Percentiles rank a stretch among this genome's conserved stretches.
phyloP scores from a whole-genome alignment of 2,797 vertebrate species.

The Distichodus sexfasciatus region DNA sequence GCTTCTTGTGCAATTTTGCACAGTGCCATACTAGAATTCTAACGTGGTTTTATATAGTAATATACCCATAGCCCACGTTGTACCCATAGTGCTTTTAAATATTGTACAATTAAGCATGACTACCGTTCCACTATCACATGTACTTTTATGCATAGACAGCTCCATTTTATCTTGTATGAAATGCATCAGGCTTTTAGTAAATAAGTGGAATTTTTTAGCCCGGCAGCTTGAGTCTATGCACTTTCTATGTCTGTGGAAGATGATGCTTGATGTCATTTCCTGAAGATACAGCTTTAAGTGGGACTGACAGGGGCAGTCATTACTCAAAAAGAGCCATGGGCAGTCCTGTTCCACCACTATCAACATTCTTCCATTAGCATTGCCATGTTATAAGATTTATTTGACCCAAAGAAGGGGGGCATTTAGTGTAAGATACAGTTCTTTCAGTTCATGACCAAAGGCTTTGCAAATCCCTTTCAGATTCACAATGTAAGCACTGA shows the following conservation, averaged over 20 bases:
- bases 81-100: not conserved
- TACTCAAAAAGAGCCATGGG: not conserved
- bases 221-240: not conserved
- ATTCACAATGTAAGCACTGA: too few species aligned
- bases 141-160: too few species aligned
- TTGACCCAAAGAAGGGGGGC: not conserved
- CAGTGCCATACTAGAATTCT: too few species aligned
- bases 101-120: not conserved
- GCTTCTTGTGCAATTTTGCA: too few species aligned
- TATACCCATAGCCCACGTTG: not conserved
- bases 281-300: constrained; percentile 14
- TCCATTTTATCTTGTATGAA: not conserved
- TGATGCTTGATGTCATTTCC: not conserved
- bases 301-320: constrained; percentile 4
- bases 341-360: not conserved
- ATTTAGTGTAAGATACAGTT: not conserved
- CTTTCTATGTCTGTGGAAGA: not conserved
- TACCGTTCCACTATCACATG: not conserved
- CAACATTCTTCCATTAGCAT: not conserved
- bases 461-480: too few species aligned
- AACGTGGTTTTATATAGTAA: too few species aligned
- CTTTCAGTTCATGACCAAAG: not conserved
- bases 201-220: constrained; percentile 1
- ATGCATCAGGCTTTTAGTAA: not conserved
- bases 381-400: not conserved